Evolutionary conservation across 2,888 invertebrate genomes (phyloP), one percentile per base, ranked within the genome.

Genomic region (Congeria kusceri): DNA sequence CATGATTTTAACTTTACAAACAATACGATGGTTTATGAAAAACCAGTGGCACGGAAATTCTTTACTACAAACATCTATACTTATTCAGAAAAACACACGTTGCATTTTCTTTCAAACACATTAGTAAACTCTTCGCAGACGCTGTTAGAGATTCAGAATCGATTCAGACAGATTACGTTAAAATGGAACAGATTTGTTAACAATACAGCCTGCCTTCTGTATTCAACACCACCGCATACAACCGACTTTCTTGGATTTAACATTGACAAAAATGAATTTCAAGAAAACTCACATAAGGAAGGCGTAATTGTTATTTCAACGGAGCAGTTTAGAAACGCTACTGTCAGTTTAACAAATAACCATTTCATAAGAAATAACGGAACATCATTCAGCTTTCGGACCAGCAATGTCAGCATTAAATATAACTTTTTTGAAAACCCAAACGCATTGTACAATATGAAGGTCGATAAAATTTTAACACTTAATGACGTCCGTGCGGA

Each of bases 381-480:
- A 15, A 62, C 65, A 23, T 64, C 75, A 2, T 20, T 81, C 4
- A 39, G 56, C 11, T 18, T 77, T 4, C 15, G 20, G 25, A 32
- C 61, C 20, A 68, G 66, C 13, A 25, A 68, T 63, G 67, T 73
- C 1, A 39, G 32, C n/a, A 58, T 84, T 4, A 47, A 53, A 7
- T 15, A 77, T 32, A 84, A 84, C 62, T 63, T 73, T 29, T 84
- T 84, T 32, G 62, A 63, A 25, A 84, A 81, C 49, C 46, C 62
- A 3, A 18, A 70, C 7, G 61, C 80, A 46, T 29, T 44, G n/a
- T 81, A 73, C 39, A 78, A 76, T 32, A 0, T 84, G 0, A 76
- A 68, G 28, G 44, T 77, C 4, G 47, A 47, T 13, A 44, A 11
- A 23, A 15, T 53, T 28, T 63, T 29, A 5, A 25, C 29, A 11